A percentile compares a stretch with the other conserved stretches of the same genome.
Conservation (phyloP, 2,888 invertebrate genomes). For the Lasioglossum figueresi region DNA sequence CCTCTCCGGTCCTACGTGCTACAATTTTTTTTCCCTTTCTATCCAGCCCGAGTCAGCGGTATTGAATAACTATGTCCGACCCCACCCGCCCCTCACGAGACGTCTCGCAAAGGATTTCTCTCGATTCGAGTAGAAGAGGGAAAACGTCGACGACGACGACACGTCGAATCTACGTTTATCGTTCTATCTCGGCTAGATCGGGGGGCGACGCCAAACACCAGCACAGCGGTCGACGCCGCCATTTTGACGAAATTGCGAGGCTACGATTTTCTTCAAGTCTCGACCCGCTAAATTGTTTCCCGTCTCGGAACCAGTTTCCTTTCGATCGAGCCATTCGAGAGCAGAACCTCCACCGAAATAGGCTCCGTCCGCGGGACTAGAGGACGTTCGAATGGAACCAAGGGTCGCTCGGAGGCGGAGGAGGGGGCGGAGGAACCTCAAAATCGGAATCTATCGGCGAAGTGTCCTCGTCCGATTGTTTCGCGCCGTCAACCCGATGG, state of each 20-base stretch:
- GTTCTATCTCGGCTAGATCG: background rate
- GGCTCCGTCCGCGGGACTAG: background rate
- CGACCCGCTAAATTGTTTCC: background rate
- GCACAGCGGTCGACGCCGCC: background rate
- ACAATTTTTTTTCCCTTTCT: constrained; percentile 6
- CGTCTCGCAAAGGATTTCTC: constrained; percentile 2
- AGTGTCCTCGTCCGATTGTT: constrained; percentile 30
- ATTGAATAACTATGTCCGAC: constrained; percentile 2
- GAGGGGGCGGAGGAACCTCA: background rate
- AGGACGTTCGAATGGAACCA: too few species aligned
- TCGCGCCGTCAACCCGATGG: constrained; percentile 37
- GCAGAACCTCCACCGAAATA: background rate
- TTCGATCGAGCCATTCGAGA: background rate
- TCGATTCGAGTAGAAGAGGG: background rate
- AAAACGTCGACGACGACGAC: background rate
- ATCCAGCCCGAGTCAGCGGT: constrained; percentile 17
- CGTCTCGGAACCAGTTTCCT: background rate
- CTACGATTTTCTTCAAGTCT: background rate
- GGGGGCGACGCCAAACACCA: background rate
- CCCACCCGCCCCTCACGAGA: background rate
- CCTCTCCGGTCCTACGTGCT: constrained; percentile 25
- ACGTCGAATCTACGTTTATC: constrained; percentile 8
- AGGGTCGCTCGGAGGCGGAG: background rate
- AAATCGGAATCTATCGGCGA: constrained; percentile 19
- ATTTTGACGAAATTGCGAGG: background rate